Conservation (phyloP, 2,113 vertebrate genomes). For the Brachirus orientalis region DNA sequence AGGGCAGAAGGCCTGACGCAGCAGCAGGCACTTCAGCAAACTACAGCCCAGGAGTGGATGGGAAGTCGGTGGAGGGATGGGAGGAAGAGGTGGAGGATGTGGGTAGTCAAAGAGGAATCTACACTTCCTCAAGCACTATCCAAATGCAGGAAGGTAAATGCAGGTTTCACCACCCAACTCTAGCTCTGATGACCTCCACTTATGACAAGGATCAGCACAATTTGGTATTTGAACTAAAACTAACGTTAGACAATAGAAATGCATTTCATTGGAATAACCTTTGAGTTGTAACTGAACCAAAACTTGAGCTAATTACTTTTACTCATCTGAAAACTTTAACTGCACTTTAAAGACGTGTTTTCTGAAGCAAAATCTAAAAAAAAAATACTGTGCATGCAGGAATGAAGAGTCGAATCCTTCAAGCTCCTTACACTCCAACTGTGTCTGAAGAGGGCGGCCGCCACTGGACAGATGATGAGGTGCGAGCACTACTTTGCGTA, state of each 20-base stretch:
- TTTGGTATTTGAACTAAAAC: constrained; percentile 1
- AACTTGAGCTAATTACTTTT: neutral
- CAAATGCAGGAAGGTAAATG: constrained; percentile 79
- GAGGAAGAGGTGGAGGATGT: constrained; percentile 59
- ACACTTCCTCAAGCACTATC: constrained; percentile 55
- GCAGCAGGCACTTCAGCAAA: constrained; percentile 78
- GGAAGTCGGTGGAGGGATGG: constrained; percentile 71
- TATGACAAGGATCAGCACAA: constrained; percentile 2
- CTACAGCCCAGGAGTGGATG: constrained; percentile 84
- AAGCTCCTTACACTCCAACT: constrained; percentile 71
- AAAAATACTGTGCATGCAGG: constrained; percentile 58
- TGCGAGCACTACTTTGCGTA: constrained; percentile 85
- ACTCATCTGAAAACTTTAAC: constrained; percentile 2
- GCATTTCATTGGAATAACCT: neutral
- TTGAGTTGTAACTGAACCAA: constrained; percentile 1
- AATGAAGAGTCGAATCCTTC: constrained; percentile 58
- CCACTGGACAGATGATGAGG: constrained; percentile 91
- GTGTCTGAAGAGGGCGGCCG: constrained; percentile 88
- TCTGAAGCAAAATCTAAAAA: neutral
- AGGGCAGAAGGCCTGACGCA: constrained; percentile 81
- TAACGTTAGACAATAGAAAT: neutral
- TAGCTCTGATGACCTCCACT: neutral
- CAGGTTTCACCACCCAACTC: constrained; percentile 20
- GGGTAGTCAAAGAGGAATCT: constrained; percentile 58
- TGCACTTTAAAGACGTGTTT: neutral